phyloP scores from a whole-genome alignment of 2,113 vertebrate species.

The Leucosticte australis region DNA sequence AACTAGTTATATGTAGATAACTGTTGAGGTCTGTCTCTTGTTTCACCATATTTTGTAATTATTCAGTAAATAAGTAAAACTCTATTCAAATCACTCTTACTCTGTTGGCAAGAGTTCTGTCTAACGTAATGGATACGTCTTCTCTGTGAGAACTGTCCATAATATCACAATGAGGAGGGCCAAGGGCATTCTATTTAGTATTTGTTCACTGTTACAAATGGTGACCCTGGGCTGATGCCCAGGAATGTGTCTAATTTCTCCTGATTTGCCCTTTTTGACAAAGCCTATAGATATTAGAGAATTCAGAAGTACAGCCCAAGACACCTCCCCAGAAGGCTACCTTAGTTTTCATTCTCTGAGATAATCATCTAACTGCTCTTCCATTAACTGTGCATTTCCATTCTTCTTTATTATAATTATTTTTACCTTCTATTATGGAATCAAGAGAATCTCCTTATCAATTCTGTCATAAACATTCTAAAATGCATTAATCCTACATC shows the following conservation, averaged over 20 bases:
- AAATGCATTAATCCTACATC: not conserved
- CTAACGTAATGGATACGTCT: not conserved
- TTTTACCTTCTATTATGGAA: not conserved
- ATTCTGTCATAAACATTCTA: not conserved
- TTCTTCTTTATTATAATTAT: not conserved
- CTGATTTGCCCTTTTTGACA: not conserved
- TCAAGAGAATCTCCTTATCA: not conserved
- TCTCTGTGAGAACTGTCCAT: not conserved
- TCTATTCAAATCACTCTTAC: not conserved
- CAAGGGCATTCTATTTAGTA: not conserved
- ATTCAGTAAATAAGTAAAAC: not conserved
- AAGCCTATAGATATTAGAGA: not conserved
- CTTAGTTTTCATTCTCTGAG: not conserved
- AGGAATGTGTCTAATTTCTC: not conserved
- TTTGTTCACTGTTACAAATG: not conserved
- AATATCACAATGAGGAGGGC: not conserved
- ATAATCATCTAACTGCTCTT: not conserved
- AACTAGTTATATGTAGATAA: not conserved
- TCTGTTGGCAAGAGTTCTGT: not conserved
- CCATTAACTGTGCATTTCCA: not conserved
- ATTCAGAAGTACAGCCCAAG: not conserved
- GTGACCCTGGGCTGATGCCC: not conserved
- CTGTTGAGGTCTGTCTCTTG: not conserved
- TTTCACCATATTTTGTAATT: not conserved
- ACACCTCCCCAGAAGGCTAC: not conserved